Conservation (phyloP, 2,113 vertebrate genomes). For the Cephalopterus ornatus region DNA sequence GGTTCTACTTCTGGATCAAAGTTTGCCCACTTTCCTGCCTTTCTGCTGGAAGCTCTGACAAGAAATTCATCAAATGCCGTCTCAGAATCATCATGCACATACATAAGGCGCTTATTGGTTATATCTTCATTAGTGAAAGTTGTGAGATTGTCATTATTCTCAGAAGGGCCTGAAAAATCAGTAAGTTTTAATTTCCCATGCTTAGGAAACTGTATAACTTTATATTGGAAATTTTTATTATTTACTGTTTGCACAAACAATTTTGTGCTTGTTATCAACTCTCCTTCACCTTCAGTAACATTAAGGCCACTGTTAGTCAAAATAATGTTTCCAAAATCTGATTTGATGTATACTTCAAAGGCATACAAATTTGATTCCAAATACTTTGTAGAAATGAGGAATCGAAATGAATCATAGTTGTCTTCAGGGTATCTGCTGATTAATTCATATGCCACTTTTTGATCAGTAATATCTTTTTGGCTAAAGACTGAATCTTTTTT, state of each 20-base stretch:
- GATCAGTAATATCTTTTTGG: conserved; percentile 79
- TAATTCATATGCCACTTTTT: conserved; percentile 80
- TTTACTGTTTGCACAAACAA: conserved; percentile 82
- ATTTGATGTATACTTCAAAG: conserved; percentile 84
- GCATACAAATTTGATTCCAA: conserved; percentile 77
- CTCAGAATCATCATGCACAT: conserved; percentile 88
- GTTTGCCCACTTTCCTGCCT: background rate
- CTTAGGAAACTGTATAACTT: conserved; percentile 75
- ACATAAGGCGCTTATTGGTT: conserved; percentile 78
- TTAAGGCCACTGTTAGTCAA: conserved; percentile 82
- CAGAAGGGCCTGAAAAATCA: conserved; percentile 75
- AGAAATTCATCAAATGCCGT: conserved; percentile 78
- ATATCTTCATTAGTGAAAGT: conserved; percentile 83
- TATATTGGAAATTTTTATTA: conserved; percentile 80
- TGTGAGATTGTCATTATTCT: conserved; percentile 74
- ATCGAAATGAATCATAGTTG: conserved; percentile 80
- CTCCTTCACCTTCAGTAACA: conserved; percentile 86
- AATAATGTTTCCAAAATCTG: conserved; percentile 75
- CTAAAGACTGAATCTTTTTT: conserved; percentile 80
- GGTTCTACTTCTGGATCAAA: conserved; percentile 41
- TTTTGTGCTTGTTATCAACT: conserved; percentile 80
- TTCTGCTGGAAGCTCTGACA: conserved; percentile 73
- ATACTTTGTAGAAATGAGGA: conserved; percentile 82
- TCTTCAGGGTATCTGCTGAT: conserved; percentile 71
- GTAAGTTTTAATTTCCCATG: conserved; percentile 82